Base-by-base conservation (phyloP, 2,888 invertebrate genomes). In the Drepana falcataria region DNA sequence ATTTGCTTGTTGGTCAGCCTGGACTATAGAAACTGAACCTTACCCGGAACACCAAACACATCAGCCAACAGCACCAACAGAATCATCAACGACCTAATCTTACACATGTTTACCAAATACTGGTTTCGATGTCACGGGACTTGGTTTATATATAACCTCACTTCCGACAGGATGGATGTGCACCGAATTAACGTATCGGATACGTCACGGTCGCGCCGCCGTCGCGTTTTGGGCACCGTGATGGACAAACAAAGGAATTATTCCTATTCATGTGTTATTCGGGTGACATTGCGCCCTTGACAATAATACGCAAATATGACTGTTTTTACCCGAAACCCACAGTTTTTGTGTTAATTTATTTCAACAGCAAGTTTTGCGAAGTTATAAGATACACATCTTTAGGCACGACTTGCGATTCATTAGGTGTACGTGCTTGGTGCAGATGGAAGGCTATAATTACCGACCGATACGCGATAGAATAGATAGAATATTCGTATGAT, bases 151-250 rank as follows among this genome's bases (percentile, higher is more conserved):
- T 51, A 51, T 33, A 9, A 34, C 4, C 33, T 40, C 3, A 9
- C 37, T 33, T 48, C 52, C 52, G 52, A 53, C 59, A 60, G 66
- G 61, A 60, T 57, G 56, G 55, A 61, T 59, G 51, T 56, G 61
- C 61, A 58, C 55, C 63, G 63, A 61, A 70, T 70, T 65, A 64
- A 53, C 44, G 56, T 54, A 62, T 69, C 66, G 66, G 73, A 71
- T 64, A 59, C 57, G 67, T 69, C 71, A 73, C 67, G 75, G 71
- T 71, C 61, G 58, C 55, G 61, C 66, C 60, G 59, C 63, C 67
- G 66, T 70, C 72, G 72, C 59, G 60, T 69, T 69, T 68, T 53
- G 64, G 69, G 55, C 54, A 57, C 59, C 57, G 51, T 74, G 77
- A 76, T 60, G 61, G 65, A 55, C 60, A 60, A 58, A 78, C 71